These are phyloP conservation scores for Brachyhypopomus gauderio DNA, from an alignment of 2,113 vertebrate species.

Conservation along the genomic window DNA sequence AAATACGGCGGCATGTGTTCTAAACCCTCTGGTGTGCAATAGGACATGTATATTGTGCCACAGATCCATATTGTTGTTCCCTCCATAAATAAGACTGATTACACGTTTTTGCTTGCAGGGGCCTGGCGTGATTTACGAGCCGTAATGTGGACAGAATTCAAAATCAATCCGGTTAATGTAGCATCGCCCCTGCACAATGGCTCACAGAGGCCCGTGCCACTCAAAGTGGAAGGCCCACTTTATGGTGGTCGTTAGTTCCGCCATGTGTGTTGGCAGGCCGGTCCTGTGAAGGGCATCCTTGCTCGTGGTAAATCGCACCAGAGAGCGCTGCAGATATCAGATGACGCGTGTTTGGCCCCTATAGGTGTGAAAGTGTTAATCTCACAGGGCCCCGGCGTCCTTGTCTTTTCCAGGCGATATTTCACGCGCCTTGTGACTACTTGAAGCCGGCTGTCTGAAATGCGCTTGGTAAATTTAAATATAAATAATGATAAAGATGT, in stretches of 20 bases:
- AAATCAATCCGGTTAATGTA: constrained; percentile 77
- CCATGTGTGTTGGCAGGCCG: constrained; percentile 52
- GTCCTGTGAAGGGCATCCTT: constrained; percentile 66
- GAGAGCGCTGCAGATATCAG: not conserved
- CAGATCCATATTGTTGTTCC: constrained; percentile 64
- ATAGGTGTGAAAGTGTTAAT: not conserved
- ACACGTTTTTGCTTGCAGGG: constrained; percentile 54
- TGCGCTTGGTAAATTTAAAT: not conserved
- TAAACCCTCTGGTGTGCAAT: constrained; percentile 52
- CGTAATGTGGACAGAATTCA: constrained; percentile 63
- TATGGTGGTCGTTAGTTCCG: constrained; percentile 68
- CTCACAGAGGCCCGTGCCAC: constrained; percentile 49
- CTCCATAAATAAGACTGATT: constrained; percentile 72
- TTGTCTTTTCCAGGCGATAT: not conserved
- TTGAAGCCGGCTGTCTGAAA: constrained; percentile 1
- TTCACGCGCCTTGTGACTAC: not conserved
- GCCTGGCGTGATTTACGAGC: constrained; percentile 65
- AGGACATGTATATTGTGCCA: constrained; percentile 42
- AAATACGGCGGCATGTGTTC: constrained; percentile 49
- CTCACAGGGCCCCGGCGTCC: not conserved
- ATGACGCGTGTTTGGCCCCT: not conserved
- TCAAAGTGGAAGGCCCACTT: constrained; percentile 58
- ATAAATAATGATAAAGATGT: not conserved
- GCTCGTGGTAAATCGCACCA: not conserved
- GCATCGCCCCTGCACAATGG: constrained; percentile 50